Conservation (phyloP, 2,113 vertebrate genomes). For the Rhinichthys klamathensis region DNA sequence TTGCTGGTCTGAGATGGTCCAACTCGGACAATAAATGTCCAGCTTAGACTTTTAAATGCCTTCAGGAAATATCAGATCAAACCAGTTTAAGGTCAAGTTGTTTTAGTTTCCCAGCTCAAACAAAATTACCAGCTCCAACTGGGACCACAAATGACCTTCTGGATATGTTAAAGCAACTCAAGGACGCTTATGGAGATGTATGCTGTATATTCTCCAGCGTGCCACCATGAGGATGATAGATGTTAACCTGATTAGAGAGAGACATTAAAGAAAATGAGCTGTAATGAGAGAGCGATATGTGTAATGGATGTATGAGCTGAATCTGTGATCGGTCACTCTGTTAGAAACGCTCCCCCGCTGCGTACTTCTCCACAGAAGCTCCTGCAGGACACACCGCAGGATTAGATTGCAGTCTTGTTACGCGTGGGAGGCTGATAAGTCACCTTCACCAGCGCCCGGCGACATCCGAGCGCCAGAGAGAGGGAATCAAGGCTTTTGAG, state of each 20-base stretch:
- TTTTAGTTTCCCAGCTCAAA: no score
- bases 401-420: constrained; percentile 3
- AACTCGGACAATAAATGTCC: not conserved
- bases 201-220: not conserved
- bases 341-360: not conserved
- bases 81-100: no score
- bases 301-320: constrained; percentile 1
- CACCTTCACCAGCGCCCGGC: not conserved
- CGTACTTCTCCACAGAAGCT: not conserved
- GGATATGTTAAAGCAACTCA: not conserved
- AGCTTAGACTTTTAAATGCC: not conserved
- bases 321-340: not conserved
- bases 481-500: not conserved
- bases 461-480: not conserved
- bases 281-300: constrained; percentile 24
- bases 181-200: not conserved
- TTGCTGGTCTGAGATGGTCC: not conserved
- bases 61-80: no score
- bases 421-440: constrained; percentile 12
- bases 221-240: not conserved
- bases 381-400: not conserved
- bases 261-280: not conserved
- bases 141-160: not conserved
- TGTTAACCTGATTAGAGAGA: constrained; percentile 5
- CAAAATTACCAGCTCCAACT: no score